A percentile compares a stretch with the other conserved stretches of the same genome.
Evolutionary conservation across 1,140 invertebrate genomes (phyloP).

Genomic region (Camponotus vicinus): DNA sequence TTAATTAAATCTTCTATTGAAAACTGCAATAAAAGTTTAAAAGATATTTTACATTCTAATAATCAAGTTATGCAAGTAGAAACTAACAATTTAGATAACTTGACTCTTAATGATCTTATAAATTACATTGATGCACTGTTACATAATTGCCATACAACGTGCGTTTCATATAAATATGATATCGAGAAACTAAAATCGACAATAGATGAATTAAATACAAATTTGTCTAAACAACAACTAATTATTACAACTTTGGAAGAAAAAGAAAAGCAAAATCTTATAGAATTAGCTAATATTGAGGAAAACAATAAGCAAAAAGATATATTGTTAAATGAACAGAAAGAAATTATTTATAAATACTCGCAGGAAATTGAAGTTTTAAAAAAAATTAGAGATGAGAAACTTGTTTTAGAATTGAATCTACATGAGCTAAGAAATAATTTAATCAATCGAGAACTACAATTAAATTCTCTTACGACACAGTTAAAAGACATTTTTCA

Average conservation of each 20-base stretch:
- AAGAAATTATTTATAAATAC: constrained; percentile 24
- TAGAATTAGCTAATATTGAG: constrained; percentile 29
- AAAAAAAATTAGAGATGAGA: constrained; percentile 51
- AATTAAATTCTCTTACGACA: constrained; percentile 18
- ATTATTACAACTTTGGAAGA: constrained; percentile 65
- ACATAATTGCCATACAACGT: constrained; percentile 25
- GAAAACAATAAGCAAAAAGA: constrained; percentile 27
- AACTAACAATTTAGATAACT: constrained; percentile 50
- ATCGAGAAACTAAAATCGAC: constrained; percentile 20
- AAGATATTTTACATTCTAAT: constrained; percentile 33
- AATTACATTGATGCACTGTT: constrained; percentile 40
- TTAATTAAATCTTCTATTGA: constrained; percentile 46
- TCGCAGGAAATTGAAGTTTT: constrained; percentile 46
- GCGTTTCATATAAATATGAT: constrained; percentile 37
- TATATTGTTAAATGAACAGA: constrained; percentile 46
- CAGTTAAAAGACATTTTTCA: constrained; percentile 8
- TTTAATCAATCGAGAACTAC: not conserved
- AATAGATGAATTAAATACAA: constrained; percentile 40
- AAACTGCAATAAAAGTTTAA: constrained; percentile 35
- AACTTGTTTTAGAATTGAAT: constrained; percentile 67
- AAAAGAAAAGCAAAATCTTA: constrained; percentile 49
- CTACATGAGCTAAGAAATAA: constrained; percentile 5
- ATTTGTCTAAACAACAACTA: constrained; percentile 1
- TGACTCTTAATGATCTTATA: constrained; percentile 46
- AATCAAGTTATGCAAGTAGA: constrained; percentile 2